Conservation (phyloP, 1,140 invertebrate genomes). For the Copidosoma floridanum region DNA sequence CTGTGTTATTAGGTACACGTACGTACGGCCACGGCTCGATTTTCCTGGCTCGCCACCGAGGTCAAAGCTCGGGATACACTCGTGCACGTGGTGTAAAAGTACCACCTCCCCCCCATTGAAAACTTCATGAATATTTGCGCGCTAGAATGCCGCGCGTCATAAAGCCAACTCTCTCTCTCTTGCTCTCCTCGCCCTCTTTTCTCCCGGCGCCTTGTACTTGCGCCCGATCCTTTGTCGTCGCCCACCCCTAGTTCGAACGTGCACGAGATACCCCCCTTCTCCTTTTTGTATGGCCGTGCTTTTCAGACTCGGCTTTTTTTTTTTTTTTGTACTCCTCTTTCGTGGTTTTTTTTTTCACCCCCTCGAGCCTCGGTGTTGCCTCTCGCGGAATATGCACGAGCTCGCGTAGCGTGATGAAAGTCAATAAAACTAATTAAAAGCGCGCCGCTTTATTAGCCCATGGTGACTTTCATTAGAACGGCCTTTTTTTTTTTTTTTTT, state of each 20-base stretch:
- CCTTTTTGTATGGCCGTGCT: background rate
- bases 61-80: slow-evolving; percentile 7
- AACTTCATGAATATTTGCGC: slow-evolving; percentile 21
- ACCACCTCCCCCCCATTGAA: slow-evolving; percentile 1
- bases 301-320: background rate
- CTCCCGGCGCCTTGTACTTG: background rate
- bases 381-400: background rate
- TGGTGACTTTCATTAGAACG: background rate
- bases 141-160: background rate
- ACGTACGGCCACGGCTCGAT: background rate
- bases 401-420: background rate
- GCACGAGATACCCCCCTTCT: background rate
- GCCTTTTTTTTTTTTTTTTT: background rate
- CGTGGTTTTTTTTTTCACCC: background rate
- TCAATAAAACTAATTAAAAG: slow-evolving; percentile 17
- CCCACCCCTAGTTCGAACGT: too few relatives aligned
- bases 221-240: slow-evolving; percentile 4
- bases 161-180: slow-evolving; percentile 4
- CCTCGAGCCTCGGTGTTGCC: background rate
- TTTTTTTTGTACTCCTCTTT: background rate
- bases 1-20: too few relatives aligned
- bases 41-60: slow-evolving; percentile 9
- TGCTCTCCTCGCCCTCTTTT: background rate
- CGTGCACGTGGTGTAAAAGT: background rate
- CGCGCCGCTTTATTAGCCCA: background rate